Base-by-base conservation (phyloP, 2,113 vertebrate species). In the Acanthisitta chloris region DNA sequence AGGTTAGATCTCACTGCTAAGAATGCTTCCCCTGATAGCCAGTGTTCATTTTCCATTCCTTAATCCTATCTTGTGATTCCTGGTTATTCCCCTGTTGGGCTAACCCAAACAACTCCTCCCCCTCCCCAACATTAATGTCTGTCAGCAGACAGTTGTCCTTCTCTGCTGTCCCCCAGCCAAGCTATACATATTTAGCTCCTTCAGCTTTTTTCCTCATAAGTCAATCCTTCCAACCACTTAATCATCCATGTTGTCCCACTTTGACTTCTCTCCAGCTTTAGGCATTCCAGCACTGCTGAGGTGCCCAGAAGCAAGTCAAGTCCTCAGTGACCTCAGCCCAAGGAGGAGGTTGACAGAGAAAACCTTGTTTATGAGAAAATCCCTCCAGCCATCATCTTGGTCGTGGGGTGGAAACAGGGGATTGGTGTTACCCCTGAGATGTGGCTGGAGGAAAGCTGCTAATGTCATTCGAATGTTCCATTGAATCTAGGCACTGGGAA, bases 11-110 rank as follows among this genome's bases (percentile, higher is more conserved):
- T 91, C 81, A 76, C 14, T 64, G 69, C 49, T 78, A 45, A 61
- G 81, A 96, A 96, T 86, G 83, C 88, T 84, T 82, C 86, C 92
- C 81, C 48, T 52, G 90, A 48, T 28, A 69, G 48, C 80, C 80
- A 18, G 48, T 2, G 14, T 69, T 70, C 42, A 84, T 96, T 96
- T 95, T 97, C 96, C 96, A 94, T 93, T 81, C 74, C 79, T 81
- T 33, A 70, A 95, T 77, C 65, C 34, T 19, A 14, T 48, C 34
- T 42, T 51, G 88, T 48, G 64, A 96, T 83, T 92, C 88, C 92
- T 93, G 65, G 88, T 90, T 86, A 92, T 95, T 94, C 92, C 95
- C 94, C 61, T 74, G 71, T 17, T 34, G 85, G 49, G 42, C 91
- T 86, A 94, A 79, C 93, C 88, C 94, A 55, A 93, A 66, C 66